A percentile compares a stretch with the other conserved stretches of the same genome.
phyloP scores from a whole-genome alignment of 2,797 vertebrate genomes.

The Argentina silus region DNA sequence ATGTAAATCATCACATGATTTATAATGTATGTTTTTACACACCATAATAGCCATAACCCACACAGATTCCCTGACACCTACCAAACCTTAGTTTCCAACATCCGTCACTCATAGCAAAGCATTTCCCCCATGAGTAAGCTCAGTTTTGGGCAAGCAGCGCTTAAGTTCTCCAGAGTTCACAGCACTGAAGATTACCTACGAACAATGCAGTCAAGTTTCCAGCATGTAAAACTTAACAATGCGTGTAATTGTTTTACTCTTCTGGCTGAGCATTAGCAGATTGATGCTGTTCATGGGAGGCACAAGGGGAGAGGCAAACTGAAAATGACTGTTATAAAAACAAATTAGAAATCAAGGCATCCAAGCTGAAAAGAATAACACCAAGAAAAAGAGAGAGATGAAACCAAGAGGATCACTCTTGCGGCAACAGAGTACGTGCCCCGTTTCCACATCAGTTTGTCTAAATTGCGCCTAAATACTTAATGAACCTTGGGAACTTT shows the following conservation, averaged over 20 bases:
- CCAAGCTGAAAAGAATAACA: constrained; percentile 43
- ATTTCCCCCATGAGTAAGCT: constrained; percentile 21
- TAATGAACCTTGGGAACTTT: constrained; percentile 47
- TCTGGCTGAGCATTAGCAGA: constrained; percentile 49
- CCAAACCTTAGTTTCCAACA: not conserved
- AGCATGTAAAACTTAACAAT: constrained; percentile 61
- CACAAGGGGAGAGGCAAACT: constrained; percentile 28
- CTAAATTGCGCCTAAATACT: constrained; percentile 42
- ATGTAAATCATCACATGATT: too few species aligned
- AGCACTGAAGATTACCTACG: constrained; percentile 20
- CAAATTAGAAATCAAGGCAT: constrained; percentile 55
- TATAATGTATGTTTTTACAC: not conserved
- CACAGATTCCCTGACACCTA: not conserved
- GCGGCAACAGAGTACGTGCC: constrained; percentile 17
- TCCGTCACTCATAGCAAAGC: not conserved
- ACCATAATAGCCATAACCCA: not conserved
- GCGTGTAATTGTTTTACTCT: constrained; percentile 71
- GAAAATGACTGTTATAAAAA: constrained; percentile 57
- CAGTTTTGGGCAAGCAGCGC: constrained; percentile 32
- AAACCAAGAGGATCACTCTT: constrained; percentile 27
- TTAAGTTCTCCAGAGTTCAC: constrained; percentile 33
- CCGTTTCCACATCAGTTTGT: constrained; percentile 37
- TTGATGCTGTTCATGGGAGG: constrained; percentile 6
- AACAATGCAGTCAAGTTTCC: constrained; percentile 42
- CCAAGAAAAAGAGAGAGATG: constrained; percentile 19